phyloP scores from a whole-genome alignment of 2,888 invertebrate genomes.

The Psylliodes chrysocephalus region DNA sequence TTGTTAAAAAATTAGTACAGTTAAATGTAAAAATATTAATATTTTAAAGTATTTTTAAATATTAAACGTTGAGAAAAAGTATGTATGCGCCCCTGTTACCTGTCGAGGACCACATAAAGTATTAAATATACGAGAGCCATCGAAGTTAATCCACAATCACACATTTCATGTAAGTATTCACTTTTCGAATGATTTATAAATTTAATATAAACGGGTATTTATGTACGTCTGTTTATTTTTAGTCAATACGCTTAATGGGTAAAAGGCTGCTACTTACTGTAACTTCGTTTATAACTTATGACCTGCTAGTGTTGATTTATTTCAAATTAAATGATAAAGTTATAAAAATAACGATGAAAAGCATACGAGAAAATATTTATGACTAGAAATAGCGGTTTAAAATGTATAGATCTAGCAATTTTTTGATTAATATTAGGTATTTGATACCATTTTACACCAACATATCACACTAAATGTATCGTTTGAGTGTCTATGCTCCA shows the following conservation, averaged over 20 bases:
- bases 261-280: slow-evolving; percentile 8
- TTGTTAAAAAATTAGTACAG: no score
- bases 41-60: no score
- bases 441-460: no score
- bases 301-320: background rate
- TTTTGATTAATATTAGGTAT: no score
- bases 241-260: background rate
- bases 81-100: background rate
- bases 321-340: background rate
- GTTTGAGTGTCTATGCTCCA: no score
- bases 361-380: no score
- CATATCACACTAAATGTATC: no score
- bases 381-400: no score
- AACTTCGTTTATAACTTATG: slow-evolving; percentile 1
- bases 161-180: slow-evolving; percentile 40
- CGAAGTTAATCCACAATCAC: slow-evolving; percentile 43
- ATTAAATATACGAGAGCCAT: slow-evolving; percentile 45
- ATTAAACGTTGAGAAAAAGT: no score
- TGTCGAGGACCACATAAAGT: slow-evolving; percentile 41
- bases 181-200: slow-evolving; percentile 37
- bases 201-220: slow-evolving; percentile 22
- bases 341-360: background rate
- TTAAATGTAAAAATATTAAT: no score
- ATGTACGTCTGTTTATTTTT: slow-evolving; percentile 27
- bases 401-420: no score